These are phyloP conservation scores for Myoxocephalus aenaeus DNA, from an alignment of 2,797 vertebrate genomes.

Conservation along the genomic window DNA sequence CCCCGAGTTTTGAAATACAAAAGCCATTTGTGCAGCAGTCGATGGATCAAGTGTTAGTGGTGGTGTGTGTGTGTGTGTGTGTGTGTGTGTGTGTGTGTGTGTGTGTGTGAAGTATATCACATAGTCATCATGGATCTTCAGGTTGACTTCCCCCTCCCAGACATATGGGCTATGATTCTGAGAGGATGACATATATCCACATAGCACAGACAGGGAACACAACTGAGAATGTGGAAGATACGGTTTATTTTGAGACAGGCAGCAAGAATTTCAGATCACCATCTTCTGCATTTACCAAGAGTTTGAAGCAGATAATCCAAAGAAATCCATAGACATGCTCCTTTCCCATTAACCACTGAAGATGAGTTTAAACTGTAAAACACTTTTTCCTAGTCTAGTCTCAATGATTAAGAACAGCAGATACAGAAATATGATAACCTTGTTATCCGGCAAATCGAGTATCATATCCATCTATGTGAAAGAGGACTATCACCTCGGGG, in stretches of 20 bases:
- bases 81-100: background rate
- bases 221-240: background rate
- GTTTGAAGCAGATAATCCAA: background rate
- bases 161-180: background rate
- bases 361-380: conserved; percentile 24
- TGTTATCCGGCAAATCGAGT: conserved; percentile 63
- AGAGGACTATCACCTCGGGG: conserved; percentile 71
- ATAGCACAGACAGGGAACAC: background rate
- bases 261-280: background rate
- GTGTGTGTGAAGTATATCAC: conserved; percentile 7
- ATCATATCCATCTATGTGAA: conserved; percentile 60
- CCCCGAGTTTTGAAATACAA: conserved; percentile 56
- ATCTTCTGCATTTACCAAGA: conserved; percentile 1
- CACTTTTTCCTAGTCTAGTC: conserved; percentile 1
- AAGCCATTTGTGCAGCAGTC: conserved; percentile 39
- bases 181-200: background rate
- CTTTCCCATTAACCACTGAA: background rate
- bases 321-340: background rate
- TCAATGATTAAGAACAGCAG: conserved; percentile 48
- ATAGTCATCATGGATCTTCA: conserved; percentile 26
- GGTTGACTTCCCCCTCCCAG: background rate
- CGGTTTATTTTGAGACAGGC: background rate
- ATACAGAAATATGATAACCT: conserved; percentile 66
- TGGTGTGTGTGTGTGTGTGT: conserved; percentile 7
- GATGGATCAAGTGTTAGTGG: conserved; percentile 37